Evolutionary conservation across 2,113 vertebrate genomes (phyloP).

Genomic region (Psittacula cyanocephala): DNA sequence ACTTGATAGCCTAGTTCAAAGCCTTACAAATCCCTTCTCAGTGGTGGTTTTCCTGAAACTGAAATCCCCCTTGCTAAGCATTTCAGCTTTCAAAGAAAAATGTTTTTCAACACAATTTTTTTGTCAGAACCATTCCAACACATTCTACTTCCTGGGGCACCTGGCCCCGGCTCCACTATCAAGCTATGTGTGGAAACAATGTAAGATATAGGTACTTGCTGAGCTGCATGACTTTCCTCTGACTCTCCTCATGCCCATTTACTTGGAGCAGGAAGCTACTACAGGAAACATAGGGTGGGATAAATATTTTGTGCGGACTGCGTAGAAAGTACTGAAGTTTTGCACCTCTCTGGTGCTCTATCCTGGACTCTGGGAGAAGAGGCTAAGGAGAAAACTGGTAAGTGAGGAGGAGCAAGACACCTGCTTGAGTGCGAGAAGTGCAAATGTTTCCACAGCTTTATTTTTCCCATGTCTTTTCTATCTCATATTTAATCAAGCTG

Average conservation of each 20-base stretch:
- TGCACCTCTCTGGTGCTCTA: neutral
- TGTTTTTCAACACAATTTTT: rapidly evolving
- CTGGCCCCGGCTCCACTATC: neutral
- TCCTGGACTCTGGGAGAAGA: neutral
- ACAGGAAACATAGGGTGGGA: neutral
- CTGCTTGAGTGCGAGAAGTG: neutral
- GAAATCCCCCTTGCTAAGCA: neutral
- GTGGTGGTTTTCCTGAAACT: neutral
- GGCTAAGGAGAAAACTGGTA: neutral
- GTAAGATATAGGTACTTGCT: neutral
- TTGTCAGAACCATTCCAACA: neutral
- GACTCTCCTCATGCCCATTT: neutral
- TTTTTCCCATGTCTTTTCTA: neutral
- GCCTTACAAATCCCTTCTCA: neutral
- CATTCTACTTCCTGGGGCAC: neutral
- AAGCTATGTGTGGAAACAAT: neutral
- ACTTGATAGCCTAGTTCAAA: neutral
- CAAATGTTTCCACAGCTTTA: neutral
- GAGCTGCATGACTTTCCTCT: neutral
- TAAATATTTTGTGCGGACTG: neutral
- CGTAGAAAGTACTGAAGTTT: neutral
- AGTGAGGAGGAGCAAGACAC: neutral
- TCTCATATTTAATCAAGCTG: neutral
- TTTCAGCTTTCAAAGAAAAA: neutral
- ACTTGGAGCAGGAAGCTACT: neutral